Evolutionary conservation across 2,888 invertebrate species (phyloP).

Genomic region (Acronicta aceris): DNA sequence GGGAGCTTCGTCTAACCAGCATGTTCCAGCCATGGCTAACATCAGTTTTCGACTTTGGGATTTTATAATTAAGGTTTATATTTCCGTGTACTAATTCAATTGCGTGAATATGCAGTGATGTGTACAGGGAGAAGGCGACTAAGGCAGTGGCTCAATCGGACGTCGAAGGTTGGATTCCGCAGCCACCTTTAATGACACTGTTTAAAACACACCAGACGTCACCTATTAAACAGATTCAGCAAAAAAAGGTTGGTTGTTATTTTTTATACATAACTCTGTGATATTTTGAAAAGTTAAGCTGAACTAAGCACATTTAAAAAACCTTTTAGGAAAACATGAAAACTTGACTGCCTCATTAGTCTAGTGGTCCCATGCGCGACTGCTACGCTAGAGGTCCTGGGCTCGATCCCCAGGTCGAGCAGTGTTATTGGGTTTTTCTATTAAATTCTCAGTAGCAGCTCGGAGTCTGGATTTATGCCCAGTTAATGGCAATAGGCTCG

Average conservation of each 20-base stretch:
- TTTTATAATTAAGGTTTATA: constrained; percentile 61
- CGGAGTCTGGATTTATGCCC: too few species aligned
- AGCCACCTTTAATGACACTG: constrained; percentile 93
- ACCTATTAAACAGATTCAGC: constrained; percentile 91
- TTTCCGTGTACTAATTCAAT: constrained; percentile 58
- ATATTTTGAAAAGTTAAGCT: too few species aligned
- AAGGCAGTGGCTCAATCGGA: constrained; percentile 73
- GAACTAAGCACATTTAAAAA: background rate
- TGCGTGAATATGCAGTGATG: constrained; percentile 76
- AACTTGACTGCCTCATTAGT: too few species aligned
- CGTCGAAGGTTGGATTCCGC: constrained; percentile 90
- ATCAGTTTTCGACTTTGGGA: constrained; percentile 52
- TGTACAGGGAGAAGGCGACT: constrained; percentile 84
- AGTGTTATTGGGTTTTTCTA: too few species aligned
- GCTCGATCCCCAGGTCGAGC: too few species aligned
- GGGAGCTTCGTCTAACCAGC: constrained; percentile 54
- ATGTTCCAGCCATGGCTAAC: constrained; percentile 56
- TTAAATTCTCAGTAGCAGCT: too few species aligned
- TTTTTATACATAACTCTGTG: background rate
- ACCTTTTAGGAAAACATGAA: too few species aligned
- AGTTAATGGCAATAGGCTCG: too few species aligned
- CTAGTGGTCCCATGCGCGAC: too few species aligned
- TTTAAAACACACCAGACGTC: constrained; percentile 93
- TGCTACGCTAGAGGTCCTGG: too few species aligned
- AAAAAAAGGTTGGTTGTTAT: constrained; percentile 85